phyloP scores from a whole-genome alignment of 2,113 vertebrate genomes.

The Ovibos moschatus region DNA sequence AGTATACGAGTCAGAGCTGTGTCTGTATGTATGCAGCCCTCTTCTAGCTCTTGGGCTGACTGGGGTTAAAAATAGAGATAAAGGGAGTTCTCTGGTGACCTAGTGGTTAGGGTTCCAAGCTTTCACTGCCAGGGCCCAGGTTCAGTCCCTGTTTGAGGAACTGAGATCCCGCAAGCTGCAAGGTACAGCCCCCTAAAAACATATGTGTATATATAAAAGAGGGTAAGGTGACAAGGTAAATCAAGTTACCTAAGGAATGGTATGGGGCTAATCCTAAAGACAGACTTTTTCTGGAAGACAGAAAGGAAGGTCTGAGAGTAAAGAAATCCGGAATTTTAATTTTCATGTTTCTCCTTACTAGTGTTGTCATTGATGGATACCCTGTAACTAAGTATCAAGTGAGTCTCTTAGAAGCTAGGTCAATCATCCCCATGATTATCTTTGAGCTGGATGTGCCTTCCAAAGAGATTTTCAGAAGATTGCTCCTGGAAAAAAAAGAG shows the following conservation, averaged over 20 bases:
- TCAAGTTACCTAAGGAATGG: not conserved
- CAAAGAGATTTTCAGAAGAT: slow-evolving; percentile 90
- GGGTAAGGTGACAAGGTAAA: not conserved
- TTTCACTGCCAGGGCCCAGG: not conserved
- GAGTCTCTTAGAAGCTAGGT: slow-evolving; percentile 82
- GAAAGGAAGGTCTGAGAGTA: not conserved
- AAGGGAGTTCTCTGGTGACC: not conserved
- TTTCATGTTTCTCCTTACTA: slow-evolving; percentile 62
- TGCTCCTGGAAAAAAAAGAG: slow-evolving; percentile 81
- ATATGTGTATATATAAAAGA: not conserved
- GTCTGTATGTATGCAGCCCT: not conserved
- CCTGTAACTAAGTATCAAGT: slow-evolving; percentile 88
- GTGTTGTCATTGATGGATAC: slow-evolving; percentile 93
- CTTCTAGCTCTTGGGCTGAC: not conserved
- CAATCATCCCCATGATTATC: slow-evolving; percentile 89
- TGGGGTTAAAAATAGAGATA: not conserved
- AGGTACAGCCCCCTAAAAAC: not conserved
- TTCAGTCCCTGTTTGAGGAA: not conserved
- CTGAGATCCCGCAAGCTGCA: not conserved
- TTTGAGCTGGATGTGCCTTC: slow-evolving; percentile 89
- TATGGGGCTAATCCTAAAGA: not conserved
- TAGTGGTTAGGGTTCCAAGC: not conserved
- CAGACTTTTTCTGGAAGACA: not conserved
- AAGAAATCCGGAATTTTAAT: not conserved
- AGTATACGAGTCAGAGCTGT: not conserved